Conservation (phyloP, 2,888 invertebrate species). For the Strigamia crassipes region DNA sequence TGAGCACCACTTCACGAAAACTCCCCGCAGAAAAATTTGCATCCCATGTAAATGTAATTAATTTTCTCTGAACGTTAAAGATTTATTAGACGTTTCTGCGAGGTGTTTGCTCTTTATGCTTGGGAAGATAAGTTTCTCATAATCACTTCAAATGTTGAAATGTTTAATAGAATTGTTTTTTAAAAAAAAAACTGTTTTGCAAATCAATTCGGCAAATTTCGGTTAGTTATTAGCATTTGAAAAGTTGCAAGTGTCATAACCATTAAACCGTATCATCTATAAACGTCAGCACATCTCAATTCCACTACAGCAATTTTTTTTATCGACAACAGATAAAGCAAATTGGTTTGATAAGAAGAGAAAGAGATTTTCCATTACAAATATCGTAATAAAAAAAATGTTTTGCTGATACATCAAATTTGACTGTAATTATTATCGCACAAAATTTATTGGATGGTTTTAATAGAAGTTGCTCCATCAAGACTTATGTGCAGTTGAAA, state of each 20-base stretch:
- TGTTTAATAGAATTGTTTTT: not conserved
- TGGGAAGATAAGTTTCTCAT: not conserved
- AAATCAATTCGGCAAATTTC: not conserved
- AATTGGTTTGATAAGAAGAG: not conserved
- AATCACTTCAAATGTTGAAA: not conserved
- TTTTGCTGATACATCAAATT: not conserved
- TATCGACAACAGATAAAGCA: not conserved
- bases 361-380: conserved; percentile 8
- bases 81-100: conserved; percentile 26
- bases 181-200: not conserved
- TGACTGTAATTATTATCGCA: not conserved
- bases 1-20: conserved; percentile 19
- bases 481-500: not conserved
- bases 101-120: not conserved
- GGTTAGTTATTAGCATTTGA: not conserved
- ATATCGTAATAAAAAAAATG: not conserved
- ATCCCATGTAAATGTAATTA: conserved; percentile 43
- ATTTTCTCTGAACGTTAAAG: not conserved
- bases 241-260: not conserved
- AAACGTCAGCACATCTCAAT: conserved; percentile 18
- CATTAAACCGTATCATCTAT: conserved; percentile 18
- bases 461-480: not conserved
- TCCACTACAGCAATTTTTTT: not conserved
- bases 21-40: conserved; percentile 14
- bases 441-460: not conserved